Evolutionary conservation across 2,113 vertebrate genomes (phyloP), one percentile per base, ranked within the genome.

Genomic region (Eptesicus fuscus): DNA sequence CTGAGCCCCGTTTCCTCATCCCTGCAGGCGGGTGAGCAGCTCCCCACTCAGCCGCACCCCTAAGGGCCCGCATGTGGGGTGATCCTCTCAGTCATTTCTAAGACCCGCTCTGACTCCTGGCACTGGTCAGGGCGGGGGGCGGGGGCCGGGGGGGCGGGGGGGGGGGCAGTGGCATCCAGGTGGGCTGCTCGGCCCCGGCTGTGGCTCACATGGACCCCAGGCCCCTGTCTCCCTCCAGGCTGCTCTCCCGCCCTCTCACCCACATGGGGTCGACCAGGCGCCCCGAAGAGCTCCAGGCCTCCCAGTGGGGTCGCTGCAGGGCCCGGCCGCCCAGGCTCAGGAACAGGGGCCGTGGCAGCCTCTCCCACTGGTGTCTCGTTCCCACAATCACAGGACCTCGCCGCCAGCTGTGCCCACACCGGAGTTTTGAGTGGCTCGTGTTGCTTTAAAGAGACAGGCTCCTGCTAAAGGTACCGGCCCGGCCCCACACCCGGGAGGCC

Each of bases 401-500:
- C 67, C 0, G 0, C 76, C 25, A 23, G 85, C 4, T 9, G 13
- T 1, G 78, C 22, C 2, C 12, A 2, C 8, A 1, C 0, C 47
- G 42, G 82, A 4, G 7, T 13, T 9, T 0, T 7, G n/a, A 42
- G 6, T 14, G 44, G 25, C 47, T 88, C 37, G 1, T 7, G 12
- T 23, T 16, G 44, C 11, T 14, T 14, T 22, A 35, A 10, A 23
- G 0, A 16, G 23, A 32, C 14, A 5, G 13, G 16, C 13, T 10
- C 28, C 40, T 25, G 30, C 42, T 3, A 4, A 32, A 28, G 44
- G 0, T 0, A 6, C 2, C 1, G 25, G 59, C 40, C 59, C 1
- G 18, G 42, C 25, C 28, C 13, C 2, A 37, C 9, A 35, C 3
- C 56, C 42, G 1, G 0, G 25, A 77, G 30, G 47, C n/a, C 23